Percentiles rank a stretch among this genome's conserved stretches.
phyloP scores from a whole-genome alignment of 2,113 vertebrate genomes.

The Kryptolebias marmoratus region DNA sequence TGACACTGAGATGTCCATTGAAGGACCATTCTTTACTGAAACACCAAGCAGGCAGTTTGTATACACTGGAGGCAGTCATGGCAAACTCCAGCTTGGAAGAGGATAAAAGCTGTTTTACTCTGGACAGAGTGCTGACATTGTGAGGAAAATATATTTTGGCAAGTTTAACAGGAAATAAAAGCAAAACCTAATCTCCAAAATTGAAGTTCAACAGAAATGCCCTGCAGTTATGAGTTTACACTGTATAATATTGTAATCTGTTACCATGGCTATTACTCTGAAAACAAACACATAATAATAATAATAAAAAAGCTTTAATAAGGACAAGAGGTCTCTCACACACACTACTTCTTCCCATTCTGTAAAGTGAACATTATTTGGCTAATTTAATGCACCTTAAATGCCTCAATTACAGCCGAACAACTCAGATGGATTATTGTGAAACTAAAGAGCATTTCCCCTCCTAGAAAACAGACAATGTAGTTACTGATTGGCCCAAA shows the following conservation, averaged over 20 bases:
- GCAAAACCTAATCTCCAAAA: not conserved
- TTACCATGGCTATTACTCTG: no score
- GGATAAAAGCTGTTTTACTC: not conserved
- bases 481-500: slow-evolving; percentile 19
- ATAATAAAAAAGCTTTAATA: no score
- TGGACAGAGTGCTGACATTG: not conserved
- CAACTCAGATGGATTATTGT: not conserved
- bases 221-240: not conserved
- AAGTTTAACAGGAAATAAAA: not conserved
- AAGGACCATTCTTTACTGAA: not conserved
- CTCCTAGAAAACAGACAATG: slow-evolving; percentile 1
- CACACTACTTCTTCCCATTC: no score
- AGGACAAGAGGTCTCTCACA: no score
- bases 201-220: not conserved
- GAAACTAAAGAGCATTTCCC: not conserved
- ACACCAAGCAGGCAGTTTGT: not conserved
- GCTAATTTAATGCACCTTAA: not conserved
- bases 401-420: not conserved
- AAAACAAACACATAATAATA: no score
- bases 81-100: slow-evolving; percentile 11
- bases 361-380: not conserved
- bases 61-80: slow-evolving; percentile 20
- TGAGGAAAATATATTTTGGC: not conserved
- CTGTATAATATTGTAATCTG: not conserved
- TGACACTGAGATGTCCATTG: no score